A percentile compares a stretch with the other conserved stretches of the same genome.
phyloP scores from a whole-genome alignment of 2,888 invertebrate genomes.

The Netelia fuscicornis region DNA sequence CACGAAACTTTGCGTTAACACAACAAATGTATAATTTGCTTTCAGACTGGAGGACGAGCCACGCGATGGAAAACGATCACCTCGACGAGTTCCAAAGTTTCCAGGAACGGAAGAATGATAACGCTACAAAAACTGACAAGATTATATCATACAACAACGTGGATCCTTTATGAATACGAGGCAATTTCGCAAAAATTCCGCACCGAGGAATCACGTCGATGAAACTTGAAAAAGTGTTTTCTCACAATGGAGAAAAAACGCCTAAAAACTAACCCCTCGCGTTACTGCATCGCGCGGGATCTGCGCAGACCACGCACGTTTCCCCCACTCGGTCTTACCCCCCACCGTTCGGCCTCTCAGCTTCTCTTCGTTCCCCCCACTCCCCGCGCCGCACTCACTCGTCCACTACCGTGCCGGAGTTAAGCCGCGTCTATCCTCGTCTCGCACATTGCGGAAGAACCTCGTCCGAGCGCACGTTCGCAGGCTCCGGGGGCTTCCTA shows the following conservation, averaged over 20 bases:
- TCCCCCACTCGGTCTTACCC: no score
- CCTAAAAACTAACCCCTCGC: not conserved
- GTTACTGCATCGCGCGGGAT: conserved; percentile 3
- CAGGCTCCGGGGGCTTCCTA: not conserved
- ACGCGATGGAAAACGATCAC: not conserved
- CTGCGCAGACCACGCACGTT: no score
- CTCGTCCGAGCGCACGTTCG: conserved; percentile 9
- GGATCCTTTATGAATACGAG: not conserved
- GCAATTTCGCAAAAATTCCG: not conserved
- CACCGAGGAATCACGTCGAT: not conserved
- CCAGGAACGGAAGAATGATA: not conserved
- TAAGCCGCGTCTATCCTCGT: conserved; percentile 56
- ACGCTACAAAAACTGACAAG: no score
- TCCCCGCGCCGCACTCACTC: not conserved
- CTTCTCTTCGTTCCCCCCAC: conserved; percentile 6
- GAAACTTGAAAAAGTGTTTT: not conserved
- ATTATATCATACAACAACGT: no score
- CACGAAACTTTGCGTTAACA: not conserved
- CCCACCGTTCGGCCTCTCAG: not conserved
- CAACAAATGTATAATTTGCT: not conserved
- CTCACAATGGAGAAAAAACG: not conserved
- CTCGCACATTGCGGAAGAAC: conserved; percentile 43
- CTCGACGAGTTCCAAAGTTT: not conserved
- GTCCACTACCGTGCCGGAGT: not conserved
- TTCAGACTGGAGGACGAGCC: not conserved